A percentile compares a stretch with the other conserved stretches of the same genome.
These are phyloP conservation scores for Parthenolecanium corni DNA, from an alignment of 2,888 invertebrate genomes.

Conservation along the genomic window DNA sequence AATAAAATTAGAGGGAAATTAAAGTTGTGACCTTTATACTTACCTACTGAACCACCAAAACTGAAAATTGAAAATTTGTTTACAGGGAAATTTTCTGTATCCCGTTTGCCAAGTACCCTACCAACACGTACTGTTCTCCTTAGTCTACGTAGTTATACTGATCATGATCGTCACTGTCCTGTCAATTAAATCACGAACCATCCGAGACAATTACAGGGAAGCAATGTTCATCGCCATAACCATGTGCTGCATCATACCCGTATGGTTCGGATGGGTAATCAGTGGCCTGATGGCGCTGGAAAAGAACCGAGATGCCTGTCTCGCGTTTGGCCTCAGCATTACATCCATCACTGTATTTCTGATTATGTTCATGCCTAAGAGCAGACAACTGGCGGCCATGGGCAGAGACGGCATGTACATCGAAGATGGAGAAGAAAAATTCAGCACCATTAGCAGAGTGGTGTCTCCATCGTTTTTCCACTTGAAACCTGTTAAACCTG, in stretches of 20 bases:
- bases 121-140: constrained; percentile 60
- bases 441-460: constrained; percentile 57
- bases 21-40: too few species aligned
- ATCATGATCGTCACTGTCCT: constrained; percentile 73
- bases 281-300: constrained; percentile 69
- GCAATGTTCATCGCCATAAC: constrained; percentile 84
- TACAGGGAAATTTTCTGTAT: constrained; percentile 12
- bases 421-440: constrained; percentile 69
- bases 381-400: constrained; percentile 79
- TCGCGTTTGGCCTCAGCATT: constrained; percentile 77
- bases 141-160: constrained; percentile 71
- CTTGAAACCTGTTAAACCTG: constrained; percentile 69
- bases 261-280: constrained; percentile 75
- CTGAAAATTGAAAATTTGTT: too few species aligned
- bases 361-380: constrained; percentile 89
- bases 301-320: constrained; percentile 71
- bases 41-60: too few species aligned
- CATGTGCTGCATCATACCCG: constrained; percentile 71
- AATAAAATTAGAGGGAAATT: too few species aligned
- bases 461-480: constrained; percentile 71
- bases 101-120: constrained; percentile 52
- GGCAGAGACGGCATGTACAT: constrained; percentile 70
- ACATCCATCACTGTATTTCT: constrained; percentile 76
- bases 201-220: constrained; percentile 86
- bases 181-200: constrained; percentile 72